Evolutionary conservation across 2,888 invertebrate genomes (phyloP).

Genomic region (Brachyopa scutellaris): DNA sequence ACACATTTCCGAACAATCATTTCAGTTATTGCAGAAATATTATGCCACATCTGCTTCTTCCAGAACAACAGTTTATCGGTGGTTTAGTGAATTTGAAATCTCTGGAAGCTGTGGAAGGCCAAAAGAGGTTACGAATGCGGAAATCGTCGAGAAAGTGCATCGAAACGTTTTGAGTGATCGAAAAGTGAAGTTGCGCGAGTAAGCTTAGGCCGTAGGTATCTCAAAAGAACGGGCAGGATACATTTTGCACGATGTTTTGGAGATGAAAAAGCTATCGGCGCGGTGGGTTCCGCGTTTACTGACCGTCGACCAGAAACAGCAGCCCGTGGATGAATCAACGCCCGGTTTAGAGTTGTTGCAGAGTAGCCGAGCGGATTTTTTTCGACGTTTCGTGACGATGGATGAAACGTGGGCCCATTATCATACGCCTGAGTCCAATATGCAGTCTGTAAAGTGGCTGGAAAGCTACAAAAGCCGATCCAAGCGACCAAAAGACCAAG

Average conservation of each 20-base stretch:
- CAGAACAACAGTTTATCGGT: too few species aligned
- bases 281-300: background rate
- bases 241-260: background rate
- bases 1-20: background rate
- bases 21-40: too few species aligned
- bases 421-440: too few species aligned
- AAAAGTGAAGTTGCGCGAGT: background rate
- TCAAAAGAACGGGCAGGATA: too few species aligned
- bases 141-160: background rate
- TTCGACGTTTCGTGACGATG: background rate
- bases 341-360: background rate
- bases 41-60: too few species aligned
- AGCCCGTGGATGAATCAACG: background rate
- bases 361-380: conserved; percentile 8
- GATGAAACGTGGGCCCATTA: background rate
- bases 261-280: background rate
- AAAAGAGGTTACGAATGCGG: background rate
- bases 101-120: background rate
- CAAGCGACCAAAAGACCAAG: too few species aligned
- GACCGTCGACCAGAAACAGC: background rate
- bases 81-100: background rate
- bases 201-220: too few species aligned
- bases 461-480: conserved; percentile 5
- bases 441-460: conserved; percentile 2
- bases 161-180: background rate